These are phyloP conservation scores for Metellina segmentata DNA, from an alignment of 2,888 invertebrate genomes.

Conservation along the genomic window DNA sequence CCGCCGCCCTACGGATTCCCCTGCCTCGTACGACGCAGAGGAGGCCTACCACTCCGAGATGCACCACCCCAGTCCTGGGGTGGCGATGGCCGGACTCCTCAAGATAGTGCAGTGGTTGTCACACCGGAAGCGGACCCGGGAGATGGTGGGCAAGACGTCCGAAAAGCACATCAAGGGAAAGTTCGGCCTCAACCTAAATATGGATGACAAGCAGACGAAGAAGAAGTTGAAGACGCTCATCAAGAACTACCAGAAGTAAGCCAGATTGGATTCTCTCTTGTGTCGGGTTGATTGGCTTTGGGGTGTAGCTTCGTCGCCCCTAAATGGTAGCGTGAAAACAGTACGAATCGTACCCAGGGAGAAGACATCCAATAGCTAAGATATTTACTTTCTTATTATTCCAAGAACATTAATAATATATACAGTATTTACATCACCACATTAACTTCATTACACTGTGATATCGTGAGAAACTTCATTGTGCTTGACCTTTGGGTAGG, in stretches of 20 bases:
- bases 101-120: conserved; percentile 75
- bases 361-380: too few species aligned
- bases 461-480: too few species aligned
- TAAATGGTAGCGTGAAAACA: too few species aligned
- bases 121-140: conserved; percentile 47
- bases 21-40: conserved; percentile 63
- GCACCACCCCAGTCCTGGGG: conserved; percentile 33
- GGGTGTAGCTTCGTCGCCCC: too few species aligned
- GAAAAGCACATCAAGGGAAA: conserved; percentile 75
- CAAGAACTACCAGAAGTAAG: conserved; percentile 71
- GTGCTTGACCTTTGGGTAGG: too few species aligned
- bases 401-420: too few species aligned
- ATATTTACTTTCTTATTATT: too few species aligned
- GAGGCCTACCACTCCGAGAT: conserved; percentile 56
- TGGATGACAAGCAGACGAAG: conserved; percentile 73
- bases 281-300: too few species aligned
- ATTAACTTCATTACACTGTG: too few species aligned
- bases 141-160: conserved; percentile 34
- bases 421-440: too few species aligned
- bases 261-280: background rate
- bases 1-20: conserved; percentile 37
- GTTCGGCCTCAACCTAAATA: conserved; percentile 70
- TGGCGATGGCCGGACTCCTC: conserved; percentile 73
- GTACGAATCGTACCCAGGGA: too few species aligned
- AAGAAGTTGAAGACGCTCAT: conserved; percentile 73